Base-by-base conservation (phyloP, 2,797 vertebrate species). In the Mormyrops attenuatus region DNA sequence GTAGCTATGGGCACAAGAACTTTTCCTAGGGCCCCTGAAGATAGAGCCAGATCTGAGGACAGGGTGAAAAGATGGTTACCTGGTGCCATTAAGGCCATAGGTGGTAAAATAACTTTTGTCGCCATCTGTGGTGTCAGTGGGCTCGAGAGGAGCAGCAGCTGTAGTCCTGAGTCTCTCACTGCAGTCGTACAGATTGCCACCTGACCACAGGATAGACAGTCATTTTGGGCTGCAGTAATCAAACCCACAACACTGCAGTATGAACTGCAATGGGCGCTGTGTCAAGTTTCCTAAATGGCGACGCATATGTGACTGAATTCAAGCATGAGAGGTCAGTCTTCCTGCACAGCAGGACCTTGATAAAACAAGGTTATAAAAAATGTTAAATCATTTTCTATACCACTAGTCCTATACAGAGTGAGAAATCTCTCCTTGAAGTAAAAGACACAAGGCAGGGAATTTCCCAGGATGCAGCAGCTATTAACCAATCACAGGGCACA, bases 111-210 rank as follows among this genome's bases (percentile, higher is more conserved):
- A 77, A 44, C 26, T 90, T 15, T n/a, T 69, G 49, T 50, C 5
- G 11, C 85, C 87, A 60, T 57, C 17, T 3, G 82, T 69, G 17
- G 85, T 88, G 50, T 50, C 85, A 47, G 80, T 91, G 44, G 89
- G 66, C 38, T 90, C 89, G 30, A 9, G 26, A 52, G 85, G 53
- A 8, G 26, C 2, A 22, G 47, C n/a, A 15, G 89, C 77, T 15
- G 60, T 88, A 26, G 88, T 69, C 26, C 87, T 5, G 5, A 89
- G 80, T 85, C 89, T 93, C 60, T 60, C 90, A 17, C 85, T 89
- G 88, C 92, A 93, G 20, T 93, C 91, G 22, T 92, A 91, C n/a
- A 17, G 85, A 20, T 86, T 38, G 49, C 92, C 17, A 60, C 47
- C 91, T 92, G 87, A 69, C 60, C 20, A 38, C 7, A 89, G 66